phyloP scores from a whole-genome alignment of 2,797 vertebrate genomes.

The Acanthiza pusilla region DNA sequence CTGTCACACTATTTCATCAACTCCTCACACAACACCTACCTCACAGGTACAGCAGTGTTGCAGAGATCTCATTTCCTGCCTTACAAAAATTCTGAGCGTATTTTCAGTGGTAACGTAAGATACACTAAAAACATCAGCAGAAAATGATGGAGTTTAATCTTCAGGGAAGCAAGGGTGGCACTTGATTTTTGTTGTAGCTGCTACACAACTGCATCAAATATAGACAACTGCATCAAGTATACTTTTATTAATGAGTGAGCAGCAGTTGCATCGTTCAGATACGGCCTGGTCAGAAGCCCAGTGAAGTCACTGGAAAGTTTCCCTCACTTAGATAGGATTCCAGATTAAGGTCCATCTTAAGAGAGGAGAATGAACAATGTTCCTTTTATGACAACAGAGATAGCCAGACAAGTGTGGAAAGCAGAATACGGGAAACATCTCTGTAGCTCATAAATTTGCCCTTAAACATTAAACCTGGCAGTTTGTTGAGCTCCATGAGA shows the following conservation, averaged over 20 bases:
- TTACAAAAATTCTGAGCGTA: neutral
- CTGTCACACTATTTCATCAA: conserved; percentile 99
- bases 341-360: neutral
- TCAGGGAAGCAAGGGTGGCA: neutral
- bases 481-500: neutral
- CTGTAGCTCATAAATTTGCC: neutral
- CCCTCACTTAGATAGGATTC: neutral
- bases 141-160: neutral
- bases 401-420: neutral
- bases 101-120: neutral
- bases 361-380: neutral
- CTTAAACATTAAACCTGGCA: neutral
- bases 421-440: neutral
- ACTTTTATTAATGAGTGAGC: neutral
- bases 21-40: conserved; percentile 99
- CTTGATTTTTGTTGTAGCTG: neutral
- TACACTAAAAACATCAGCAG: neutral
- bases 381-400: neutral
- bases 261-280: neutral
- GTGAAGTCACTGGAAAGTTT: neutral
- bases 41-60: conserved; percentile 82
- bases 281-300: neutral
- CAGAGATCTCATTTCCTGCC: neutral
- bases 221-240: neutral
- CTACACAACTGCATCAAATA: neutral